A percentile compares a stretch with the other conserved stretches of the same genome.
Evolutionary conservation across 2,113 vertebrate species (phyloP).

Genomic region (Salvelinus fontinalis): DNA sequence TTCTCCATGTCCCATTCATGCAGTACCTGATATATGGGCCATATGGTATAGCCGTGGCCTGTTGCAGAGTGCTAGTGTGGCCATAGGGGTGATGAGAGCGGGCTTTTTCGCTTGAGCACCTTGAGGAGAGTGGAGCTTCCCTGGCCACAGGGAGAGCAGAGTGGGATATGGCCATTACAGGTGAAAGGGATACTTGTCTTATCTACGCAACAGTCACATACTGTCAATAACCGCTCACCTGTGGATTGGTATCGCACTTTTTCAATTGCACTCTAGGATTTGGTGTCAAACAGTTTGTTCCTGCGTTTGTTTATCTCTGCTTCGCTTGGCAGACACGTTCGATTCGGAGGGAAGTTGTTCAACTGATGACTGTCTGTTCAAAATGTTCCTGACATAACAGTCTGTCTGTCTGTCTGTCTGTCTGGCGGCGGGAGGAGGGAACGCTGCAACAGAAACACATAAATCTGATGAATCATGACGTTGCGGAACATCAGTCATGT

Average conservation of each 20-base stretch:
- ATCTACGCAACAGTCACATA: slow-evolving; percentile 47
- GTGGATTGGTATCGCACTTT: slow-evolving; percentile 58
- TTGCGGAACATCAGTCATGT: slow-evolving; percentile 70
- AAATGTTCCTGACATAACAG: slow-evolving; percentile 64
- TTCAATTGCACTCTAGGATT: slow-evolving; percentile 59
- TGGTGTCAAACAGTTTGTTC: slow-evolving; percentile 45
- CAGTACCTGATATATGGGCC: neutral
- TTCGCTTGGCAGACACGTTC: slow-evolving; percentile 58
- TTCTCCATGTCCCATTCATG: slow-evolving; percentile 12
- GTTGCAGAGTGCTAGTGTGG: neutral
- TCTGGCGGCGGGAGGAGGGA: slow-evolving; percentile 56
- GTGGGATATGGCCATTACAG: slow-evolving; percentile 52
- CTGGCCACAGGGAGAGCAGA: slow-evolving; percentile 37
- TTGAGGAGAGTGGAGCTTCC: slow-evolving; percentile 46
- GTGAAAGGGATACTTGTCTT: slow-evolving; percentile 57
- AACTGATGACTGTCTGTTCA: slow-evolving; percentile 64
- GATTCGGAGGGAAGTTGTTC: slow-evolving; percentile 68
- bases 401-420: slow-evolving; percentile 18
- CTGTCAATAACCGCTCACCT: slow-evolving; percentile 56
- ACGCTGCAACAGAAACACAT: slow-evolving; percentile 46
- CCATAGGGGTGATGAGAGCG: neutral
- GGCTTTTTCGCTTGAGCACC: slow-evolving; percentile 3
- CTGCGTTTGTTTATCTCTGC: slow-evolving; percentile 52
- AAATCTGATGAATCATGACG: slow-evolving; percentile 74
- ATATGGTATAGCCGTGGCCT: neutral